Conservation (phyloP, 2,888 invertebrate species). For the Chirona hameri region DNA sequence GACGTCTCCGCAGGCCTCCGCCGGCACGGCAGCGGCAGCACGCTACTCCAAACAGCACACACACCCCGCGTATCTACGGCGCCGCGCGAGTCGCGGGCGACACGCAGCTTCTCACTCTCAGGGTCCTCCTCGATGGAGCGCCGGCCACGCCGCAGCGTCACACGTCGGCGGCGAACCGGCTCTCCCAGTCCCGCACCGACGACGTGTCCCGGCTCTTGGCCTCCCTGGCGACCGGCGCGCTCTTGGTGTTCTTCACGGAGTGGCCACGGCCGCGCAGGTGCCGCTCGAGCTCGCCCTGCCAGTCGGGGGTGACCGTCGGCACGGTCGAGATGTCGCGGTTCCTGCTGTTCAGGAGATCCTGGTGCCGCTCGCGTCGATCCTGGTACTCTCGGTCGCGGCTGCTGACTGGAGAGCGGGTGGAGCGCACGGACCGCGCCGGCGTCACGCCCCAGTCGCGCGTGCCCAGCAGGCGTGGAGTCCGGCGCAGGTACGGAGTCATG, state of each 20-base stretch:
- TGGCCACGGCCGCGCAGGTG: background rate
- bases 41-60: background rate
- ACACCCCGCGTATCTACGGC: background rate
- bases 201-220: background rate
- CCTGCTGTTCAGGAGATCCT: background rate
- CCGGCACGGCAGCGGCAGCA: background rate
- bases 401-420: background rate
- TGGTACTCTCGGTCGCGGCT: background rate
- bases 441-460: background rate
- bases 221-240: background rate
- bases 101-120: background rate
- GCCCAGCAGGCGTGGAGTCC: background rate
- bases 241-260: background rate
- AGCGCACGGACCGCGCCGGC: background rate
- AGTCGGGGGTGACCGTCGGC: background rate
- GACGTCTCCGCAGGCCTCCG: too few relatives aligned
- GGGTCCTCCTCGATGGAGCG: background rate
- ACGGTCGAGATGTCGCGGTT: background rate
- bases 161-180: background rate
- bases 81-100: background rate
- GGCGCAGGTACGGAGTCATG: constrained; percentile 24
- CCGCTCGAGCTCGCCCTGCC: background rate
- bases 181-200: constrained; percentile 9
- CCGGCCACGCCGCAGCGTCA: background rate
- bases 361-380: constrained; percentile 4